Percentiles rank a stretch among this genome's conserved stretches.
phyloP scores from a whole-genome alignment of 2,113 vertebrate genomes.

The Prietella phreatophila region DNA sequence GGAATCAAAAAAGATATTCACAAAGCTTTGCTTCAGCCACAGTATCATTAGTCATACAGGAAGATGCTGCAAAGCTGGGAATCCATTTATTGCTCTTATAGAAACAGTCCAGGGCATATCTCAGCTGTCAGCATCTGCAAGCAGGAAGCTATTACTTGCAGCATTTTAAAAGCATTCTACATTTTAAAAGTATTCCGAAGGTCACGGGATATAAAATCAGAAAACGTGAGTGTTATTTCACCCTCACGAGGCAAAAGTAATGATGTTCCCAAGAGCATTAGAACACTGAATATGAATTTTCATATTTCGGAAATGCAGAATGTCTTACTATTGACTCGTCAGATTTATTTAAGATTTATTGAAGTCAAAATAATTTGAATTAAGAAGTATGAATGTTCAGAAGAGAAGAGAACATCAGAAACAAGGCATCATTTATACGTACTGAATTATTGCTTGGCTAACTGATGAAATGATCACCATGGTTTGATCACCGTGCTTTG shows the following conservation, averaged over 20 bases:
- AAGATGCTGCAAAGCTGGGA: background rate
- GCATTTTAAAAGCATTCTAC: background rate
- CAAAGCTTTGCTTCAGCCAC: background rate
- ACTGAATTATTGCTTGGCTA: background rate
- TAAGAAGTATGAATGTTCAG: background rate
- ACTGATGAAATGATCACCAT: background rate
- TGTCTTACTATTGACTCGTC: background rate
- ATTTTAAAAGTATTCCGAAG: conserved; percentile 13
- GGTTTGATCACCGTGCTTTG: background rate
- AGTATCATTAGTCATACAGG: background rate
- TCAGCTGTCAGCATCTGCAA: background rate
- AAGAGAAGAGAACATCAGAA: background rate
- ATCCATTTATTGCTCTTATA: conserved; percentile 19
- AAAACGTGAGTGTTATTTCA: background rate
- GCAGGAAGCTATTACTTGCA: background rate
- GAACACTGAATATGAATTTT: background rate
- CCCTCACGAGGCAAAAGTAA: background rate
- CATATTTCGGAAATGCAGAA: background rate
- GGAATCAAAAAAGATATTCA: background rate
- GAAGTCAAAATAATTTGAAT: background rate
- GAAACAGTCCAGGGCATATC: background rate
- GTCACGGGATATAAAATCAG: conserved; percentile 10
- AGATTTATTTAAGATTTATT: background rate
- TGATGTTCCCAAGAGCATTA: background rate
- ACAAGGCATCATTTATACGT: background rate